These are phyloP conservation scores for Venusia cambrica DNA, from an alignment of 2,888 invertebrate genomes.

Conservation along the genomic window DNA sequence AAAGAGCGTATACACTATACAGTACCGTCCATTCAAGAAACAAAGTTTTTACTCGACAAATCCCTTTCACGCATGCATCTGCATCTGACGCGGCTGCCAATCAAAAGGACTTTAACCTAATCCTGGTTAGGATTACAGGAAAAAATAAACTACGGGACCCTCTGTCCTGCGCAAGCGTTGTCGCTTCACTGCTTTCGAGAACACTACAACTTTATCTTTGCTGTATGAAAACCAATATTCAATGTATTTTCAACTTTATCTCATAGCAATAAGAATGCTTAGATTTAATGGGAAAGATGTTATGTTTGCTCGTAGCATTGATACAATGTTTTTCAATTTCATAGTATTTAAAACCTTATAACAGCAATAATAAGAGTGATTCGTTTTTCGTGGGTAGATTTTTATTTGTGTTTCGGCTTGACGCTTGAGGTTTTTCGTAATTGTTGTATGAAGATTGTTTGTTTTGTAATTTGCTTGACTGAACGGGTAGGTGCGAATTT, in stretches of 20 bases:
- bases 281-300: no score
- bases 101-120: conserved; percentile 78
- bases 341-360: no score
- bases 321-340: no score
- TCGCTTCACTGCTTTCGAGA: conserved; percentile 64
- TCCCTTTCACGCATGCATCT: conserved; percentile 41
- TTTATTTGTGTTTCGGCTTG: conserved; percentile 44
- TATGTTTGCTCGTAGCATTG: no score
- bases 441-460: conserved; percentile 69
- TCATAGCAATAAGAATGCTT: background rate
- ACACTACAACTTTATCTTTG: conserved; percentile 6
- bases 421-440: conserved; percentile 76
- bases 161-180: conserved; percentile 73
- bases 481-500: conserved; percentile 49
- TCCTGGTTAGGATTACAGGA: conserved; percentile 75
- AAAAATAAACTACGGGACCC: conserved; percentile 73
- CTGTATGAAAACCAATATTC: background rate
- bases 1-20: no score
- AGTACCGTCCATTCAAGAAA: conserved; percentile 11
- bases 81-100: conserved; percentile 78
- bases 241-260: conserved; percentile 33
- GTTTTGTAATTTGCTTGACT: conserved; percentile 58
- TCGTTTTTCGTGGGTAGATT: conserved; percentile 10
- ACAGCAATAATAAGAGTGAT: no score
- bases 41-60: conserved; percentile 28